A percentile compares a stretch with the other conserved stretches of the same genome.
phyloP scores from a whole-genome alignment of 2,113 vertebrate species.

The Nicator chloris region DNA sequence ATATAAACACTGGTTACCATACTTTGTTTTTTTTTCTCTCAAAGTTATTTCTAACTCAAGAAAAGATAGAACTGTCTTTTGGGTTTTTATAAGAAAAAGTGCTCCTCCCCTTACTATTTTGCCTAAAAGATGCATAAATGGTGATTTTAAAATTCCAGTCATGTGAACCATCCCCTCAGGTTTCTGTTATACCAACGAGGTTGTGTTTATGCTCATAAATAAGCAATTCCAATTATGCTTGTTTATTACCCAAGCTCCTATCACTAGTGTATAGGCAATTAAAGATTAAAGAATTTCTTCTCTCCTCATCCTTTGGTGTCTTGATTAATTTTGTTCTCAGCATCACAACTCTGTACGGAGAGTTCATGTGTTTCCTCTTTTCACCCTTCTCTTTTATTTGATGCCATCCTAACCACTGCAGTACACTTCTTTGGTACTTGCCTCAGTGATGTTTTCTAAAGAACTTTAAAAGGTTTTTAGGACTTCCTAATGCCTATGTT shows the following conservation, averaged over 20 bases:
- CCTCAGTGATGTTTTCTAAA: neutral
- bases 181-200: neutral
- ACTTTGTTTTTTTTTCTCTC: neutral
- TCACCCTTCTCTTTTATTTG: neutral
- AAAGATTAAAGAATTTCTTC: constrained; percentile 61
- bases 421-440: neutral
- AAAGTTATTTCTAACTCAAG: neutral
- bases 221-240: constrained; percentile 50
- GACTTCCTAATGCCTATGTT: neutral
- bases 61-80: neutral
- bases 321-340: constrained; percentile 57
- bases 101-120: neutral
- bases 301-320: constrained; percentile 13
- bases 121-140: neutral
- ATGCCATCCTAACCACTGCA: neutral
- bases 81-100: neutral
- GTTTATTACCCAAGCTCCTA: constrained; percentile 40
- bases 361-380: neutral
- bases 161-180: neutral
- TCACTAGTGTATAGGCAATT: constrained; percentile 25
- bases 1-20: neutral
- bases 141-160: constrained; percentile 37
- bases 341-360: neutral
- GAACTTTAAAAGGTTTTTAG: neutral
- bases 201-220: constrained; percentile 51